Evolutionary conservation across 2,797 vertebrate genomes (phyloP).

Genomic region (Carapus acus): DNA sequence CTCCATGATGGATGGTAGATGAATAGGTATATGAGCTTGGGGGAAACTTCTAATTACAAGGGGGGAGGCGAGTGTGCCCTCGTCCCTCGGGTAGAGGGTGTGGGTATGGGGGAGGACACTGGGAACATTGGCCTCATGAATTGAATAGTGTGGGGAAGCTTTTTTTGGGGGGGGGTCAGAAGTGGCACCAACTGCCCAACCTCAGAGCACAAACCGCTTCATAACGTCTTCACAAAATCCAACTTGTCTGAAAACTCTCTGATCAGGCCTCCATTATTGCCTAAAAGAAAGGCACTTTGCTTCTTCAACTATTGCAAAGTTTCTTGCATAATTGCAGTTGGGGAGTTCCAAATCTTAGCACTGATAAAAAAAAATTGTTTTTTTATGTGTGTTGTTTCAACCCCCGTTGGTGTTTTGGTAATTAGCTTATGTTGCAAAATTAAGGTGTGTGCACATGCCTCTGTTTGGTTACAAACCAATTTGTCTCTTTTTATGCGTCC

Average conservation of each 20-base stretch:
- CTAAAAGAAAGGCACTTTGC: slow-evolving; percentile 74
- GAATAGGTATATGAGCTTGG: slow-evolving; percentile 59
- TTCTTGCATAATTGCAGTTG: slow-evolving; percentile 89
- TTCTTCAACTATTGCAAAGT: slow-evolving; percentile 77
- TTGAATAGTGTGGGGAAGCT: slow-evolving; percentile 62
- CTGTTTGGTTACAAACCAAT: slow-evolving; percentile 63
- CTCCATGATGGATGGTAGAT: slow-evolving; percentile 65
- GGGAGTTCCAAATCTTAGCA: slow-evolving; percentile 81
- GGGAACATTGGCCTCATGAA: slow-evolving; percentile 58
- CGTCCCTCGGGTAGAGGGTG: slow-evolving; percentile 54
- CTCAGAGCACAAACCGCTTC: slow-evolving; percentile 53
- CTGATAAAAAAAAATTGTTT: slow-evolving; percentile 82
- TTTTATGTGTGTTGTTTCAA: slow-evolving; percentile 77
- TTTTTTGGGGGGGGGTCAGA: slow-evolving; percentile 60
- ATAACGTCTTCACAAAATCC: slow-evolving; percentile 68
- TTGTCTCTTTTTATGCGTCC: slow-evolving; percentile 62
- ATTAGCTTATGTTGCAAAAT: slow-evolving; percentile 43
- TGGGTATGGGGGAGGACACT: too few relatives aligned
- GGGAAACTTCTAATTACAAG: slow-evolving; percentile 67
- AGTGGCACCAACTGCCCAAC: slow-evolving; percentile 66
- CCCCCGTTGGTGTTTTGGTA: slow-evolving; percentile 43
- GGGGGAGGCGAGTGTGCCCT: slow-evolving; percentile 51
- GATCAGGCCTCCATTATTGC: slow-evolving; percentile 75
- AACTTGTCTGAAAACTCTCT: slow-evolving; percentile 57
- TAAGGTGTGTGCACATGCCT: slow-evolving; percentile 47